Conservation (phyloP, 2,888 invertebrate species). For the Sclerodermus sp. region DNA sequence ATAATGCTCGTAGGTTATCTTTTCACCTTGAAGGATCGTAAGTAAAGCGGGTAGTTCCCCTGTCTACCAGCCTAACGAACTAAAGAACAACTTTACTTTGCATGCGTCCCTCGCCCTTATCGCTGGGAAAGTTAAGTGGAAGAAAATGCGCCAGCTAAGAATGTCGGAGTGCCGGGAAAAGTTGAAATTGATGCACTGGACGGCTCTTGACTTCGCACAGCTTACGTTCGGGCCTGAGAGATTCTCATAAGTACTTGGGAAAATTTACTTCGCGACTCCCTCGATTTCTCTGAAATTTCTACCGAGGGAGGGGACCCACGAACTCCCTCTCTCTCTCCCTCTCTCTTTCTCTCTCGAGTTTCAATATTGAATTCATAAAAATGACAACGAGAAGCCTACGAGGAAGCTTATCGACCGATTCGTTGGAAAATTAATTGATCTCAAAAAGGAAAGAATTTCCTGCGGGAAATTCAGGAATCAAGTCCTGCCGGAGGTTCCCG, state of each 20-base stretch:
- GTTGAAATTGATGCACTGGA: conserved; percentile 54
- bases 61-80: conserved; percentile 44
- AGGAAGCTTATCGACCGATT: too few species aligned
- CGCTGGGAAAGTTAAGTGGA: conserved; percentile 50
- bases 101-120: conserved; percentile 21
- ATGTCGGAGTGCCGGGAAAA: conserved; percentile 34
- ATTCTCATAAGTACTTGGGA: not conserved
- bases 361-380: too few species aligned
- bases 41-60: conserved; percentile 41
- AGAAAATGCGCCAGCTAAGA: conserved; percentile 49
- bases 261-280: conserved; percentile 4
- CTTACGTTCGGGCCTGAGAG: conserved; percentile 2
- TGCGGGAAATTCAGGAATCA: too few species aligned
- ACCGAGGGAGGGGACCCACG: not conserved
- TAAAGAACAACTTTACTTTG: conserved; percentile 51
- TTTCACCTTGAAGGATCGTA: conserved; percentile 52
- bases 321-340: not conserved
- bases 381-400: too few species aligned
- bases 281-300: conserved; percentile 9
- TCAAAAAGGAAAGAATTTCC: too few species aligned
- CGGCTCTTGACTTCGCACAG: conserved; percentile 10
- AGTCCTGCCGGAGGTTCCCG: conserved; percentile 14
- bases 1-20: conserved; percentile 54
- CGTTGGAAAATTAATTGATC: too few species aligned
- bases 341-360: not conserved